Base-by-base conservation (phyloP, 2,797 vertebrate genomes). In the Loris lydekkerianus region DNA sequence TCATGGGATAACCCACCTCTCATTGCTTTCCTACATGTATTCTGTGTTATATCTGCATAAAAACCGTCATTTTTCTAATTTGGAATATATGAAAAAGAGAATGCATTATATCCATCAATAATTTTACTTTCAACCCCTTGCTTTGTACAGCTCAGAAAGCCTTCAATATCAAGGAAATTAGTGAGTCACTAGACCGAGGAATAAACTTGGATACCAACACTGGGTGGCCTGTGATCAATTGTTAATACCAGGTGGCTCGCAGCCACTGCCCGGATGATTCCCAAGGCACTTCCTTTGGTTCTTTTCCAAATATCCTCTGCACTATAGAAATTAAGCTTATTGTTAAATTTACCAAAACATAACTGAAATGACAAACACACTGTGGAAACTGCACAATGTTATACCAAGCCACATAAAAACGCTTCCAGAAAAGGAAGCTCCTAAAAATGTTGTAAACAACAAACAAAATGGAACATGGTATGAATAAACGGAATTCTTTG, bases 331-430 rank as follows among this genome's bases (percentile, higher is more conserved):
- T 43, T 49, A 73, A 94, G 53, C 20, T 78, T 77, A 63, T 82
- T 65, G 61, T 61, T 53, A 56, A 73, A 63, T 93, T 92, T 77
- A 94, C 53, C 80, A 86, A 90, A 96, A 94, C 49, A 63, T 67
- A 93, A 91, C 25, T 4, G 37, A 94, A 58, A 73, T 80, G 43
- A 89, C 77, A 87, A 92, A 95, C 76, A 77, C 18, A 43, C 31
- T 13, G 4, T 91, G 37, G 46, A 87, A 63, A 84, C 27, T 14
- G 2, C 21, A 85, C 7, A 65, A 67, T 10, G 31, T 49, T 40
- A 94, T 4, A 37, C 49, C 40, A 73, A 77, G 43, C 1, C 70
- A 65, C 43, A 40, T 4, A 65, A 70, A 96, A 85, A 87, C 31
- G 61, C 56, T 85, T 85, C 75, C 61, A 82, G 77, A 69, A 82